These are phyloP conservation scores for Danio tinwini DNA, from an alignment of 2,797 vertebrate species.

Conservation along the genomic window DNA sequence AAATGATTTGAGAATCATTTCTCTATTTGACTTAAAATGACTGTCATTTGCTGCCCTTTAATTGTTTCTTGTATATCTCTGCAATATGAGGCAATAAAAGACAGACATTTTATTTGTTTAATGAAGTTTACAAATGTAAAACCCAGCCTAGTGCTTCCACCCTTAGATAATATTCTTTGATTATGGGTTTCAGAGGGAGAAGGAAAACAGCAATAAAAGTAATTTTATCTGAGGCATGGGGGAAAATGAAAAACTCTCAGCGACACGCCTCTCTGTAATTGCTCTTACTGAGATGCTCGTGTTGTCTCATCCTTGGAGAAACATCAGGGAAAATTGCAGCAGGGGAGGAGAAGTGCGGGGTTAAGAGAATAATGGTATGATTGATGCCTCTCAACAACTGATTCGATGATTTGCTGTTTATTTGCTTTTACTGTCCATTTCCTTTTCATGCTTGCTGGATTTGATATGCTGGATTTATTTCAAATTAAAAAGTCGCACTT, in stretches of 20 bases:
- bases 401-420: constrained; percentile 26
- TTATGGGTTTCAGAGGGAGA: constrained; percentile 72
- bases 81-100: constrained; percentile 68
- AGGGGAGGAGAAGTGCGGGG: constrained; percentile 42
- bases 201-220: constrained; percentile 73
- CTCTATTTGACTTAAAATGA: constrained; percentile 22
- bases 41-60: constrained; percentile 23
- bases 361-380: constrained; percentile 50
- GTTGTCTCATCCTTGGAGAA: constrained; percentile 65
- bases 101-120: constrained; percentile 74
- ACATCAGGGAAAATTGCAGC: constrained; percentile 72
- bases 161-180: constrained; percentile 82
- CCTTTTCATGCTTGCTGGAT: constrained; percentile 6
- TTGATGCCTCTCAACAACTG: constrained; percentile 57
- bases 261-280: constrained; percentile 72
- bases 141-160: constrained; percentile 63
- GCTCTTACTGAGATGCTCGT: constrained; percentile 66
- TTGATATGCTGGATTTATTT: constrained; percentile 2
- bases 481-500: background rate
- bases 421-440: constrained; percentile 20
- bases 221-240: constrained; percentile 71
- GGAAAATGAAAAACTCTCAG: constrained; percentile 75
- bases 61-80: constrained; percentile 40
- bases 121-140: constrained; percentile 78
- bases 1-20: constrained; percentile 7